phyloP scores from a whole-genome alignment of 2,797 vertebrate species.

The Phrynocephalus vlangalii region DNA sequence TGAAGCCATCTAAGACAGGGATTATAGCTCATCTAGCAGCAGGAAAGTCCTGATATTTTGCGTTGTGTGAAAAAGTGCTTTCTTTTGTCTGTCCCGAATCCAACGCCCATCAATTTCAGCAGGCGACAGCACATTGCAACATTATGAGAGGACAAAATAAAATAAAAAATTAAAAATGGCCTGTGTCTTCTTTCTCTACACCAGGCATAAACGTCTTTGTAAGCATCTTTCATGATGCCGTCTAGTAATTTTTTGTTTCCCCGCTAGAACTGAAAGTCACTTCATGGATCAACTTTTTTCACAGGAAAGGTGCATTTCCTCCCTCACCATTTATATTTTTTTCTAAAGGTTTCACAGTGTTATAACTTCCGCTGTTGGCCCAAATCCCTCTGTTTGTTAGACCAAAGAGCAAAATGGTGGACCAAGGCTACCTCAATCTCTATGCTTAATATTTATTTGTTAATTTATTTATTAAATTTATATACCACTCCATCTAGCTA shows the following conservation, averaged over 20 bases:
- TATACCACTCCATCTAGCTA: too few relatives aligned
- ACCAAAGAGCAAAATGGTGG: too few relatives aligned
- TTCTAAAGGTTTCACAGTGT: too few relatives aligned
- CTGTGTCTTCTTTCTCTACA: not conserved
- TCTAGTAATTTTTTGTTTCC: not conserved
- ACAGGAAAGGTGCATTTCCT: not conserved
- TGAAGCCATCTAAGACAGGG: not conserved
- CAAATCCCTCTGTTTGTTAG: too few relatives aligned
- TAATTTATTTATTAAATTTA: too few relatives aligned
- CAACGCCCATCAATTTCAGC: not conserved
- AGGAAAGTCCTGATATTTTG: not conserved
- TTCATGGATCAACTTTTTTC: not conserved
- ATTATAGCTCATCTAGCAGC: not conserved
- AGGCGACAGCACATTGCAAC: not conserved
- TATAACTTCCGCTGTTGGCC: too few relatives aligned
- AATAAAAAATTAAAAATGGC: too few relatives aligned
- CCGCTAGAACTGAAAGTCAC: not conserved
- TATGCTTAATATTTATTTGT: too few relatives aligned
- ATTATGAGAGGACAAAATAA: not conserved
- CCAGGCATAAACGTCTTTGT: not conserved
- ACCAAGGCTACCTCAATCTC: too few relatives aligned
- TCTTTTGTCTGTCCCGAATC: conserved; percentile 3
- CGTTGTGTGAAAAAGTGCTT: not conserved
- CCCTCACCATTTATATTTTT: too few relatives aligned
- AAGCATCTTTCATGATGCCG: not conserved